Evolutionary conservation across 1,140 invertebrate genomes (phyloP), one percentile per base, ranked within the genome.

Genomic region (Listronotus oregonensis): DNA sequence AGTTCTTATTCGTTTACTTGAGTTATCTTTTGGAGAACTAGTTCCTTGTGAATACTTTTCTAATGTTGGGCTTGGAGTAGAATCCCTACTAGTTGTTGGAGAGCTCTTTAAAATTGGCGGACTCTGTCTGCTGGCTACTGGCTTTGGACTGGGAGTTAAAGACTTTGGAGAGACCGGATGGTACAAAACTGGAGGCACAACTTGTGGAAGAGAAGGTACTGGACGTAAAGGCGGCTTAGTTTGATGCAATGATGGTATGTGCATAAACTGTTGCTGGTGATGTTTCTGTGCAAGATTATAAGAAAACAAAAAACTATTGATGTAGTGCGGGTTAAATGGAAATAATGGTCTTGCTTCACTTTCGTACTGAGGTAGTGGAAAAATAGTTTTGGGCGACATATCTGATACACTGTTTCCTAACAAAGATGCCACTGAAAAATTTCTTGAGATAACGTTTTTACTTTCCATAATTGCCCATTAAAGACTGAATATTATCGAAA

Each of bases 1-100:
- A 0, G 95, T 97, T 46, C 95, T 85, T 12, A 94, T 90, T 39
- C 93, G 82, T 73, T 92, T 92, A 43, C 88, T 90, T 1, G 89
- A 89, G 5, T 14, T 42, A 15, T 50, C 43, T 54, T 63, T 63
- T 8, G 47, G 14, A 37, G 60, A 66, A 83, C 82, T 71, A 83
- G 42, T 46, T 14, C 43, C 31, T 7, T 18, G 18, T 3, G 47
- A 9, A 4, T 43, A 58, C 81, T 75, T 83, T 82, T 78, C 60
- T 9, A 78, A 78, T 11, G 42, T 17, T 14, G 84, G 82, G 4
- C 84, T 83, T 12, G 85, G 84, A 7, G 83, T 85, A 17, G 80
- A 84, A 68, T 83, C 83, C 63, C 83, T 79, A 61, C 84, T 85
- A 52, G 81, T 55, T 7, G 46, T 51, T 71, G 79, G 69, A 4